Base-by-base conservation (phyloP, 2,797 vertebrate species). In the Hypotaenidia okinawae region DNA sequence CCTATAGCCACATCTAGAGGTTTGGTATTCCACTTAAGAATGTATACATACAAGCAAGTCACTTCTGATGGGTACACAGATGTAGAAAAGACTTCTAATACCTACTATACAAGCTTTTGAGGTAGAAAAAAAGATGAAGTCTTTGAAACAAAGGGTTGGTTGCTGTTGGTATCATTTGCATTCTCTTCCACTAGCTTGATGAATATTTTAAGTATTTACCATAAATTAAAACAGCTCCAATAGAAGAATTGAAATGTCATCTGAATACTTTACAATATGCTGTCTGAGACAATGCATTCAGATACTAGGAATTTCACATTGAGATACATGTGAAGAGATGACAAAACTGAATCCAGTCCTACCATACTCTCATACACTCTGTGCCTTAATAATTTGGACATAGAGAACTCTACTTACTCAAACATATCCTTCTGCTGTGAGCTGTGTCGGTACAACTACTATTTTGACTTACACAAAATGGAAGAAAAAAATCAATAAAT, bases 111-210 rank as follows among this genome's bases (percentile, higher is more conserved):
- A 73, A 83, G 24, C 2, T 76, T 85, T 17, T 73, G 11, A 77
- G 24, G 13, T 13, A 51, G 8, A 9, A 78, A 64, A 61, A 61
- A 13, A 16, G 16, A 54, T 39, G 1, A 68, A 25, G 14, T 43
- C 13, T 58, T 66, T 27, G 7, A 0, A 9, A 47, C 37, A n/a
- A n/a, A 1, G 1, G 6, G 39, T 33, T 32, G 4, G 16, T 10
- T 35, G 4, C 16, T n/a, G 30, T 68, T 68, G 43, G 6, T n/a
- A 43, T 74, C 0, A 64, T 79, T 79, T 88, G 3, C 21, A 49
- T 79, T 79, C 30, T 78, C 12, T 88, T 79, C 88, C 22, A 69
- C 9, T 43, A 57, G 1, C 16, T 32, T 5, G 4, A 35, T 69
- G 1, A 69, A 43, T 79, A 83, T 61, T 68, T 83, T 30, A 64